Evolutionary conservation across 2,113 vertebrate genomes (phyloP), one percentile per base, ranked within the genome.

Genomic region (Podiceps cristatus): DNA sequence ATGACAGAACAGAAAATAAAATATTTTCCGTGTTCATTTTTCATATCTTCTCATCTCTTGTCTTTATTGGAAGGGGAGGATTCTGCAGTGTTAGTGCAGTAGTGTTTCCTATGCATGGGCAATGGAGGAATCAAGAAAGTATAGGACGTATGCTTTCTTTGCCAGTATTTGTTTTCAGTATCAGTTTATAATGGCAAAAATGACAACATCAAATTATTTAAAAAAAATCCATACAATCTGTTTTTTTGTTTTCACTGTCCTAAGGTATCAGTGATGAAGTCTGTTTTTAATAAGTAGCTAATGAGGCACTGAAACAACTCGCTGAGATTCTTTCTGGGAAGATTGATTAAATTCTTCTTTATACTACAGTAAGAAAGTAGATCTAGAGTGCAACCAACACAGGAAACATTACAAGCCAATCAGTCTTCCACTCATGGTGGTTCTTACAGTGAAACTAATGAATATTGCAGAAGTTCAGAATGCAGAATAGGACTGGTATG

Each of bases 241-340:
- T 1, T 49, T 95, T 95, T 87, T 92, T 95, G 37, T 89, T 95
- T 94, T 91, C 37, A 47, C 55, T 93, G n/a, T 88, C 58, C 25
- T 79, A 85, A 76, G 58, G 29, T 87, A 87, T 47, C 58, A 87
- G 28, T 78, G 53, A 78, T 87, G 45, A 92, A 91, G 60, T 79
- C 49, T 96, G 77, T 47, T 97, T 94, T 92, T 93, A 86, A 73
- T 81, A 89, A 47, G 80, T 69, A 60, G 9, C 58, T 95, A 93
- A 93, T 76, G 75, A 95, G 74, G 67, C 78, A 62, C 74, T 85
- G 77, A 87, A 93, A 87, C 91, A 92, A n/a, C 53, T 86, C 88
- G 49, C 79, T 87, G 64, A 87, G 27, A 82, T 91, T 56, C 35
- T 76, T 94, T 93, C 47, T 85, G 31, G 15, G 42, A 91, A 63